phyloP scores from a whole-genome alignment of 2,113 vertebrate genomes.

The Puffinus mauretanicus region DNA sequence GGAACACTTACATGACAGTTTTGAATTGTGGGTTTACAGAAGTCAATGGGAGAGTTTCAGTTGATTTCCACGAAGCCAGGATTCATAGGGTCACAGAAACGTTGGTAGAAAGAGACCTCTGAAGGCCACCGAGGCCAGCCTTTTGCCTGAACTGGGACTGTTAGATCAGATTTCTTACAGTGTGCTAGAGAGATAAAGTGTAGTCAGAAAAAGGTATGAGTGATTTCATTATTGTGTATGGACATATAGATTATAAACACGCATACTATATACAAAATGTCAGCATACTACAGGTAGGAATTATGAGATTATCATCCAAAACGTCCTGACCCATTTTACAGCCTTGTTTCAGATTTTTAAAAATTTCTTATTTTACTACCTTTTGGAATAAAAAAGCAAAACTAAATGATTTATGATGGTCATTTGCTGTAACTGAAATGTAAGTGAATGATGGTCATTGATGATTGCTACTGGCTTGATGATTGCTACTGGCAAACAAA shows the following conservation, averaged over 20 bases:
- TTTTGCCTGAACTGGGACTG: background rate
- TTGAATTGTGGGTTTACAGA: background rate
- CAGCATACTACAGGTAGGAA: background rate
- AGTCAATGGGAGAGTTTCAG: background rate
- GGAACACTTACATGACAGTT: background rate
- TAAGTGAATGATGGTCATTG: background rate
- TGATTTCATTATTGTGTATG: background rate
- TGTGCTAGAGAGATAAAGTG: background rate
- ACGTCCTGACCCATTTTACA: background rate
- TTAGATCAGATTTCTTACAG: background rate
- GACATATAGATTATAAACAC: background rate
- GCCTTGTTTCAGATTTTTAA: background rate
- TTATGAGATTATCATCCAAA: background rate
- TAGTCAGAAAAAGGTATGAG: background rate
- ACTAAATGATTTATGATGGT: background rate
- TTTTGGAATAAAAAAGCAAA: background rate
- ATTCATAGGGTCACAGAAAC: background rate
- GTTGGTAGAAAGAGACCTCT: background rate
- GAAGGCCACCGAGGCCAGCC: rapidly evolving
- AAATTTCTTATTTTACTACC: background rate
- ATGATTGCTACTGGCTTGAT: background rate
- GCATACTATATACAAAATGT: background rate
- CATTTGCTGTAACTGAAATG: background rate
- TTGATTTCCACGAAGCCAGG: background rate
- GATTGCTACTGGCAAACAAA: background rate